Base-by-base conservation (phyloP, 2,797 vertebrate species). In the Acestrorhynchus altus region DNA sequence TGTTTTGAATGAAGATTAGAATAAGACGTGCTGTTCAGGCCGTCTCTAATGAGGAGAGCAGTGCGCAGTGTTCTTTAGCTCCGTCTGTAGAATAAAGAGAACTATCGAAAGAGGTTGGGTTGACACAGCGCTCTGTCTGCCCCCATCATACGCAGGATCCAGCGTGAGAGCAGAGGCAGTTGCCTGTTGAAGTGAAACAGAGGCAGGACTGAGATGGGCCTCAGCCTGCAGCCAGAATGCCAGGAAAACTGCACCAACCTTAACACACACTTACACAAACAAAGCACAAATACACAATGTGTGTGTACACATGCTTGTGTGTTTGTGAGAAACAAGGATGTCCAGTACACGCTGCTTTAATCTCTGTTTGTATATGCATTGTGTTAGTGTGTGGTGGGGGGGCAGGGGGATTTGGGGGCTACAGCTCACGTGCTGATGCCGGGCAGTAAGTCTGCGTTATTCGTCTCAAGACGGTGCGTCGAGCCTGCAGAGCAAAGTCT, bases 401-500 rank as follows among this genome's bases (percentile, higher is more conserved):
- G n/a, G n/a, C n/a, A n/a, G n/a, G n/a, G n/a, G n/a, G n/a, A n/a
- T n/a, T n/a, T n/a, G n/a, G n/a, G n/a, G n/a, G n/a, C 7, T 52
- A n/a, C 26, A 4, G 16, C 24, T 57, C 56, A 57, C 4, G 24
- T 57, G 12, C 26, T 57, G 13, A 16, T 28, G 1, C 6, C 31
- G 24, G 12, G 54, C 54, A 40, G 51, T 54, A 52, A 54, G 18
- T 59, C 8, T 49, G 46, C 65, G 40, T 60, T 40, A 28, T 61
- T 66, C 24, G 0, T 72, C 76, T 56, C 31, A 56, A 20, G 31
- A 22, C 57, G 16, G 31, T 54, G 69, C 60, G 60, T 11, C 56
- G 57, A 22, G 57, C 39, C 47, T 52, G 49, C 46, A 20, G 69
- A 60, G 72, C 76, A 81, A 79, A 81, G 80, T 82, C 74, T 81